Base-by-base conservation (phyloP, 2,797 vertebrate species). In the Myotis pilosus region DNA sequence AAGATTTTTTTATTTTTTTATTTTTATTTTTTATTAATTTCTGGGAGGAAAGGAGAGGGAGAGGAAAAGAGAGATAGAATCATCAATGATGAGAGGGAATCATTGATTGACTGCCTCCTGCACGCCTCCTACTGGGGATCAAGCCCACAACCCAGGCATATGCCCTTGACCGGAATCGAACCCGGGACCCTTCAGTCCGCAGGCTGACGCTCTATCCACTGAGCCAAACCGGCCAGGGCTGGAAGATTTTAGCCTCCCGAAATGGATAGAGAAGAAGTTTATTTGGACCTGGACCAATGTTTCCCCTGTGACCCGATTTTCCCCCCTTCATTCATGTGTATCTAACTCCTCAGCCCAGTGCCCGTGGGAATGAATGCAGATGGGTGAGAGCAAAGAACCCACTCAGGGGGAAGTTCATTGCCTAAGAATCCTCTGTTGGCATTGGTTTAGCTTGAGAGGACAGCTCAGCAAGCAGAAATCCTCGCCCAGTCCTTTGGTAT, bases 351-450 rank as follows among this genome's bases (percentile, higher is more conserved):
- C 38, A 62, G 53, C 38, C 33, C 9, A 8, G 15, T 2, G 51
- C 51, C 88, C 74, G 25, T 0, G 22, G 75, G 91, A 83, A 83
- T 69, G 47, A 86, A 72, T 30, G 30, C 81, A 49, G 49, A 53
- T 6, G 12, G 25, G 5, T 1, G 16, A 41, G 69, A 90, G 82
- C 38, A 91, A 94, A 92, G 85, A 83, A 20, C 8, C 9, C 80
- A 74, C 47, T 93, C 51, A 91, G 82, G 62, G 92, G 85, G 62
- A 89, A 76, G 62, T 64, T 92, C 68, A 95, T 92, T 76, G 81
- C 82, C 75, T 33, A 28, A 74, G 78, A 80, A 55, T 69, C 87
- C 49, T 79, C 51, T 81, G 28, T 15, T 85, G 76, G 66, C 89
- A 25, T 87, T 94, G 66, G 89, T 60, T 64, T 64, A 55, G 66